These are phyloP conservation scores for honey bee (Apis mellifera) DNA, from an alignment of 1,140 invertebrate genomes.

Conservation along the genomic window DNA sequence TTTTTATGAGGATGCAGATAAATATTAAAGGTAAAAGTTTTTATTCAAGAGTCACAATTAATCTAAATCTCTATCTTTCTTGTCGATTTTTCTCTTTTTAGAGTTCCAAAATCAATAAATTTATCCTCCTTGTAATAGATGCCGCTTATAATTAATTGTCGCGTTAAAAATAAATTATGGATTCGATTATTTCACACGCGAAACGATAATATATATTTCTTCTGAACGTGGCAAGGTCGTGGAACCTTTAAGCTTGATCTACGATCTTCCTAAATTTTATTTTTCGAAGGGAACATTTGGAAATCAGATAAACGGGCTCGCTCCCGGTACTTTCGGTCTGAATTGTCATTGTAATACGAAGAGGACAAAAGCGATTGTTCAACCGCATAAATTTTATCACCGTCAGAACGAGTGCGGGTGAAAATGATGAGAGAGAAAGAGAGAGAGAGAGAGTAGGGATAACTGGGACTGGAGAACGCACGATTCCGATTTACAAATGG, in stretches of 20 bases:
- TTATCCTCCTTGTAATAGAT: too few species aligned
- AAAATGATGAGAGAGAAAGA: neutral
- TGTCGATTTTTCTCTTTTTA: too few species aligned
- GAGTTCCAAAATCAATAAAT: too few species aligned
- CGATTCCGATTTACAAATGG: conserved; percentile 20
- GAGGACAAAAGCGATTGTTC: neutral
- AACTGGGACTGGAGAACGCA: conserved; percentile 8
- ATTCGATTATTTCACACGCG: too few species aligned
- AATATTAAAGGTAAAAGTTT: too few species aligned
- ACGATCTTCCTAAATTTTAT: neutral
- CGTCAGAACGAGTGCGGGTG: neutral
- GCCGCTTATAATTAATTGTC: too few species aligned
- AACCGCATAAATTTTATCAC: neutral
- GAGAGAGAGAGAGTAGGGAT: too few species aligned
- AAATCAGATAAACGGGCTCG: neutral
- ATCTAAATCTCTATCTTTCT: too few species aligned
- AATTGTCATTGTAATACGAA: neutral
- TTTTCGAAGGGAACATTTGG: neutral
- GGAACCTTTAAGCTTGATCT: neutral
- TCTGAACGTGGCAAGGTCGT: neutral
- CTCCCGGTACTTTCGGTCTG: neutral
- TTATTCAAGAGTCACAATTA: too few species aligned
- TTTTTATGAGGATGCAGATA: too few species aligned
- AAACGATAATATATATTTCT: neutral
- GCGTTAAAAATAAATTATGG: too few species aligned